Base-by-base conservation (phyloP, 2,113 vertebrate genomes). In the Plecturocebus donacophilus region DNA sequence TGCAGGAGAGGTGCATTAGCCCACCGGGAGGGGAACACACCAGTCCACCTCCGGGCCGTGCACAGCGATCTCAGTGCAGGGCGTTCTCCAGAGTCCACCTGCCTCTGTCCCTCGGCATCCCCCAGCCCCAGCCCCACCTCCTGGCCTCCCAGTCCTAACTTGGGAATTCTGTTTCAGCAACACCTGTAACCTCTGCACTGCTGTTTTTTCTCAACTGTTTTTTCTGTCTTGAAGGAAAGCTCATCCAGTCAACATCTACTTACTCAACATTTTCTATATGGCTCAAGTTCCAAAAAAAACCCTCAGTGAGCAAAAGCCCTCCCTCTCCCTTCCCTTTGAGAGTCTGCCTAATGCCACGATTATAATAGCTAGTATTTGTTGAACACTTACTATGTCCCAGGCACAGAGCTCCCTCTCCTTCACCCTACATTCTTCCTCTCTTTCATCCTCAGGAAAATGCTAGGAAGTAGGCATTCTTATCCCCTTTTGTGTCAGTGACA, bases 181-280 rank as follows among this genome's bases (percentile, higher is more conserved):
- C 45, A 47, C 81, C 56, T 54, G 21, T 17, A 80, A 54, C 45
- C 38, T n/a, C 76, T 68, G 52, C 25, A 35, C 32, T 70, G 52
- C 42, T 93, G 70, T n/a, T n/a, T 81, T 80, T 47, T 38, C 7
- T 68, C 56, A 81, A 8, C 66, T 25, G 20, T 71, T 58, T 64
- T 64, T 32, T 64, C 61, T 64, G 27, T 64, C 61, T 13, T 87
- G 45, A 92, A 73, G 30, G 25, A 45, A 42, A 49, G 25, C 5
- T 40, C 38, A 54, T 40, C 42, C 81, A 58, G 23, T 23, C 73
- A 70, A 77, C 38, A 80, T 45, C 32, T 14, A 71, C 42, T 89
- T 73, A 73, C 71, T 90, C 52, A 82, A 47, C 90, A 32, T 92
- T 84, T 96, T 73, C 45, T 96, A 42, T 10, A 30, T 73, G 77